Evolutionary conservation across 1,140 invertebrate species (phyloP).

Genomic region (Ditylenchus dipsaci): DNA sequence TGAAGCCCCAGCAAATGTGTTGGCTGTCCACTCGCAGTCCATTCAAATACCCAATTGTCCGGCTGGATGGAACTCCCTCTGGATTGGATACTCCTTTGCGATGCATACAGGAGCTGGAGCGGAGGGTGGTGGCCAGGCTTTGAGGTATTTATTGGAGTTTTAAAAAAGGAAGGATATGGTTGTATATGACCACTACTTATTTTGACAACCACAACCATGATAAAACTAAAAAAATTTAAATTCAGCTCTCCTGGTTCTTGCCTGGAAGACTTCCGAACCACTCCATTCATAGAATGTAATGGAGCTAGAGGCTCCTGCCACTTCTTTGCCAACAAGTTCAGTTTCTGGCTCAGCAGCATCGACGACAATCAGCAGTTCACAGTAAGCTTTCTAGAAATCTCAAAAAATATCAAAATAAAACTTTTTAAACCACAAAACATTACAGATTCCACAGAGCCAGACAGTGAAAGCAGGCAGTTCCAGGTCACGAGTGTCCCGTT

Average conservation of each 20-base stretch:
- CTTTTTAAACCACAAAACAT: conserved; percentile 58
- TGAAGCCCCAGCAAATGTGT: conserved; percentile 73
- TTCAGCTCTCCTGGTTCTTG: conserved; percentile 80
- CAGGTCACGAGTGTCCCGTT: conserved; percentile 78
- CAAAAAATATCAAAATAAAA: no score
- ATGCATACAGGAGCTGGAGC: conserved; percentile 89
- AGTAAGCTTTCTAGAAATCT: conserved; percentile 31
- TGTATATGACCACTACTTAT: no score
- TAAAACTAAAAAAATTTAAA: neutral
- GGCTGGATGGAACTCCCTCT: conserved; percentile 73
- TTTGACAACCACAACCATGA: no score
- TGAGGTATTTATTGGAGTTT: no score
- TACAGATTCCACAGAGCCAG: conserved; percentile 74
- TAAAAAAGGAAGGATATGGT: no score
- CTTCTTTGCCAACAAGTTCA: conserved; percentile 92
- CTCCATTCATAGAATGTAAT: conserved; percentile 92
- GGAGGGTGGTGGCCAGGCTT: conserved; percentile 85
- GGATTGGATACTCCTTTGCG: conserved; percentile 58
- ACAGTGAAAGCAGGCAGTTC: conserved; percentile 86
- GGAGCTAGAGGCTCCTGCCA: conserved; percentile 85
- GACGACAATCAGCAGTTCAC: conserved; percentile 71
- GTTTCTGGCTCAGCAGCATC: conserved; percentile 95
- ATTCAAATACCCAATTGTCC: conserved; percentile 77
- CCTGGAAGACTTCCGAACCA: conserved; percentile 88
- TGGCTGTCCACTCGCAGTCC: conserved; percentile 84